These are phyloP conservation scores for Carposina sasakii DNA, from an alignment of 1,140 invertebrate species.

Conservation along the genomic window DNA sequence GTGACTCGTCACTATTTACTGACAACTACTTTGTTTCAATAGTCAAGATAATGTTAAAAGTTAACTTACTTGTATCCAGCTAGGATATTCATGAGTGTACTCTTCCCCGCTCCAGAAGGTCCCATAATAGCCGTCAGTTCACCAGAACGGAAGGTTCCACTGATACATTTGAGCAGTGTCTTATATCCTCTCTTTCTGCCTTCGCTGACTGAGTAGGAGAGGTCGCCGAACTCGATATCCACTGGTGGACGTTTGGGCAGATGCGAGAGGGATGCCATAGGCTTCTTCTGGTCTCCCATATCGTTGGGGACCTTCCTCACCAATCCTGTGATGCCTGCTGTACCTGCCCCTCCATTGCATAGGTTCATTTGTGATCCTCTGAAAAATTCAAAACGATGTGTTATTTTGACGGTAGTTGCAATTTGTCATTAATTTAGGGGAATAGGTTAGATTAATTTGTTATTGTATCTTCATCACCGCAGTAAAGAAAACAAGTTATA, in stretches of 20 bases:
- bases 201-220: slow-evolving; percentile 89
- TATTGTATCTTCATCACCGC: too few species aligned
- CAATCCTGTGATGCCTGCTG: slow-evolving; percentile 69
- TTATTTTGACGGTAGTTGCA: too few species aligned
- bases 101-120: slow-evolving; percentile 94
- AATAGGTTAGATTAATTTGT: too few species aligned
- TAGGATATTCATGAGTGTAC: slow-evolving; percentile 91
- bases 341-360: slow-evolving; percentile 77
- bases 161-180: slow-evolving; percentile 88
- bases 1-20: too few species aligned
- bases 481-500: too few species aligned
- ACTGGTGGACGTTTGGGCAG: slow-evolving; percentile 87
- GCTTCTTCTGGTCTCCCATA: slow-evolving; percentile 75
- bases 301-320: slow-evolving; percentile 79
- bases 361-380: slow-evolving; percentile 79
- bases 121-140: slow-evolving; percentile 95
- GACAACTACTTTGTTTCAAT: too few species aligned
- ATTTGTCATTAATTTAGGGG: too few species aligned
- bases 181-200: slow-evolving; percentile 85
- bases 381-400: too few species aligned
- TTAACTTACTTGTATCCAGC: slow-evolving; percentile 89
- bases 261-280: slow-evolving; percentile 79
- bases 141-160: slow-evolving; percentile 84
- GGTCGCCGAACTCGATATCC: slow-evolving; percentile 89
- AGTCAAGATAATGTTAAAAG: too few species aligned